Base-by-base conservation (phyloP, 92 coral and sea anemone species). In the Phenganax subtilis region DNA sequence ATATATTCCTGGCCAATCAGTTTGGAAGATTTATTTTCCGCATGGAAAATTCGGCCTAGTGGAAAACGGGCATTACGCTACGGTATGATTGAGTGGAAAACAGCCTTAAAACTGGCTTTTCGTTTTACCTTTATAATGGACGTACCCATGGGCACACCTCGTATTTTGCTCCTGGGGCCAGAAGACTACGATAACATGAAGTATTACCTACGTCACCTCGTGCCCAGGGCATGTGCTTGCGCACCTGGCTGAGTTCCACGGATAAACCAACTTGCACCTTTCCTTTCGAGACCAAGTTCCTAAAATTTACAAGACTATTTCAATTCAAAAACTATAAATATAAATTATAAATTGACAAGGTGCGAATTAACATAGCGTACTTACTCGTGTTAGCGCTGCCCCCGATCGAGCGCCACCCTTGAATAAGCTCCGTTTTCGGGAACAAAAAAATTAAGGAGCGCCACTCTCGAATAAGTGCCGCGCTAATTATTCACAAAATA, bases 221-320 rank as follows among this genome's bases (percentile, higher is more conserved):
- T 1, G 47, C 47, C 47, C 47, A 14, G 72, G 14, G 11, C 31
- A 66, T 66, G 72, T 66, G 28, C 72, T 57, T 15, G 28, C 6
- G 70, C 25, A 14, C 71, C 67, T 12, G 82, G 67, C 52, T 58
- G 82, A 3, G 82, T 78, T 52, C 82, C 82, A 6, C 82, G 82
- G 12, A 78, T 78, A 72, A 28, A 62, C 82, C 82, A 78, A 17
- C 82, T 61, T 28, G 66, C 8, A 10, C 82, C 82, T 53, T 78
- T 78, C n/a, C 82, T 60, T 67, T 78, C 82, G 55, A 78, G 67
- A 8, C 82, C 82, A 37, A 78, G 73, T 53, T 78, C 82, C 82
- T 78, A 12, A 14, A 72, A 27, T 47, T n/a, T 29, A 11, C 65
- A 59, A 25, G n/a, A 59, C 16, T 59, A 1, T 25, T 59, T 37